phyloP scores from a whole-genome alignment of 2,888 invertebrate species.

The Bunonema sp. region DNA sequence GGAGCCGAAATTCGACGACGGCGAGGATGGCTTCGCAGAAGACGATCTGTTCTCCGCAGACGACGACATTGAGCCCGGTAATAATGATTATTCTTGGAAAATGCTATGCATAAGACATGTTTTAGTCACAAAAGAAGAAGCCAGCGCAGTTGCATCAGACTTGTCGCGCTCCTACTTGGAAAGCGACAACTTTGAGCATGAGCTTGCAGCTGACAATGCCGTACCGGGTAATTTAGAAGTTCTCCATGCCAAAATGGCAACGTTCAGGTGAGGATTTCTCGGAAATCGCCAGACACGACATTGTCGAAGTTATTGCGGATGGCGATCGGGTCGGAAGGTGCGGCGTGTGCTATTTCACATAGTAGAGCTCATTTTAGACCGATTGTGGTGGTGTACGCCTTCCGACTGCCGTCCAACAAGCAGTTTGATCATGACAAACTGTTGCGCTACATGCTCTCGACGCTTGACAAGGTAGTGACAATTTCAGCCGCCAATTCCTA shows the following conservation, averaged over 20 bases:
- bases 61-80: too few species aligned
- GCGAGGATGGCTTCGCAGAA: constrained; percentile 38
- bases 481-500: too few species aligned
- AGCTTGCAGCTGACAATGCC: constrained; percentile 13
- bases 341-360: background rate
- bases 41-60: constrained; percentile 35
- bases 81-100: too few species aligned
- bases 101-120: too few species aligned
- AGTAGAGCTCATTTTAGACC: constrained; percentile 54
- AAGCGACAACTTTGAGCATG: constrained; percentile 21
- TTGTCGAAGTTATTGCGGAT: constrained; percentile 63
- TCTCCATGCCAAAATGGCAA: too few species aligned
- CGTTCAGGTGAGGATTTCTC: constrained; percentile 43
- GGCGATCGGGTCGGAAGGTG: constrained; percentile 39
- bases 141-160: background rate
- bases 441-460: constrained; percentile 52
- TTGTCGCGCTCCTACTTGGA: constrained; percentile 7
- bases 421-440: constrained; percentile 62
- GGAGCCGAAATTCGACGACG: constrained; percentile 24
- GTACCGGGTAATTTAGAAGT: too few species aligned
- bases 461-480: constrained; percentile 24
- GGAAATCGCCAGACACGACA: constrained; percentile 62
- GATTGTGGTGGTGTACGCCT: constrained; percentile 87
- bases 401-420: constrained; percentile 66
- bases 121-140: too few species aligned